Base-by-base conservation (phyloP, 2,113 vertebrate genomes). In the Sceloporus undulatus region DNA sequence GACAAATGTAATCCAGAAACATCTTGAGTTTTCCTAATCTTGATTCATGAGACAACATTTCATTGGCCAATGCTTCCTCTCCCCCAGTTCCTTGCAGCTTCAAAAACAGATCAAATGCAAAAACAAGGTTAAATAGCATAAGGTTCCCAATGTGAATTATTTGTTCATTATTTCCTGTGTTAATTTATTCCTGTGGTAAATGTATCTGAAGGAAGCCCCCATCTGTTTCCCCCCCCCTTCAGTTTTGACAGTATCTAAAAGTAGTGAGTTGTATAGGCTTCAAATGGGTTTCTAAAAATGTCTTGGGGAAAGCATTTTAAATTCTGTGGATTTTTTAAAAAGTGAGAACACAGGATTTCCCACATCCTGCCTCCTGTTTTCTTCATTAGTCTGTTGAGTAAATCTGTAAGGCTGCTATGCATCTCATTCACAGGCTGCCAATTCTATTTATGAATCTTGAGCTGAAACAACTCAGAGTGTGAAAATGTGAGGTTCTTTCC, bases 371-470 rank as follows among this genome's bases (percentile, higher is more conserved):
- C 40, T 84, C 14, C 7, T 21, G 18, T 79, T 88, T 94, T 91
- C 84, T 89, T 77, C 40, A 1, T 94, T 93, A 94, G 81, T 91
- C 81, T 89, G 79, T 90, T 91, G 42, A 40, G 68, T 90, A 83
- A 94, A 91, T 94, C 91, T 91, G 86, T 89, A 95, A 92, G 95
- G 82, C 85, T 85, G 42, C 25, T 89, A 90, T 92, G 82, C 9
- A 38, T 90, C 78, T 23, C 84, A 91, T 84, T 83, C 81, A 54
- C 1, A 62, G 34, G 6, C 5, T 87, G 92, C 91, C 91, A 94
- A 80, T 75, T 68, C 85, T 93, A 70, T 89, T 93, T 88, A 93
- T 82, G 74, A 91, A 94, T 76, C 75, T 90, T 95, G 83, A 54
- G 38, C 88, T 83, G 79, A 85, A 83, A 82, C 56, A 91, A 80